A percentile compares a stretch with the other conserved stretches of the same genome.
Evolutionary conservation across 2,888 invertebrate genomes (phyloP).

Genomic region (Dasypogon diadema): DNA sequence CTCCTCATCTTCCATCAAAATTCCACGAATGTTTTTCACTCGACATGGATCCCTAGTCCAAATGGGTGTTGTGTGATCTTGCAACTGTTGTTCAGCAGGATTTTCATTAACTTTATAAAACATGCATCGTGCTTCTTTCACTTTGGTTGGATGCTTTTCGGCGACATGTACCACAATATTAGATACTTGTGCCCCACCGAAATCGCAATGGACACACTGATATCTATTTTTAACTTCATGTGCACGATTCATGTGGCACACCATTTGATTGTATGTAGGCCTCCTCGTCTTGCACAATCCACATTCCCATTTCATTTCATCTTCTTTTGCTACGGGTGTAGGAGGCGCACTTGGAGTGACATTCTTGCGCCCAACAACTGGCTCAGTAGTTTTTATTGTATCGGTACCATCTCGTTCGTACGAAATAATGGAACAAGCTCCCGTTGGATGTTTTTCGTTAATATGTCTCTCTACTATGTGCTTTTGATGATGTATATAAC

Average conservation of each 20-base stretch:
- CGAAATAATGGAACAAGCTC: conserved; percentile 56
- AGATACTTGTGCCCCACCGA: conserved; percentile 71
- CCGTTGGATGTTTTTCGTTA: conserved; percentile 72
- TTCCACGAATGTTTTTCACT: conserved; percentile 73
- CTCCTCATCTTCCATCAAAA: conserved; percentile 72
- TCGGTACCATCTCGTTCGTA: conserved; percentile 44
- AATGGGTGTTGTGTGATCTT: conserved; percentile 66
- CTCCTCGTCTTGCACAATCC: conserved; percentile 60
- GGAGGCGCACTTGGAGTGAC: conserved; percentile 27
- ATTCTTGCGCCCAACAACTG: conserved; percentile 54
- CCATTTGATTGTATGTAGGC: conserved; percentile 57
- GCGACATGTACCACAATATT: conserved; percentile 74
- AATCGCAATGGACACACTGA: conserved; percentile 78
- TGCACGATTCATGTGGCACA: conserved; percentile 55
- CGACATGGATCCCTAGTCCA: conserved; percentile 72
- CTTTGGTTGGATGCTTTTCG: conserved; percentile 71
- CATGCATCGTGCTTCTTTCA: conserved; percentile 55
- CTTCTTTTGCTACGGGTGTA: conserved; percentile 48
- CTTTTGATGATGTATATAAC: conserved; percentile 75
- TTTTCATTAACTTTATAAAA: conserved; percentile 39
- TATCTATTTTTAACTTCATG: conserved; percentile 79
- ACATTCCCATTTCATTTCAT: conserved; percentile 57
- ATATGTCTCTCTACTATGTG: conserved; percentile 77
- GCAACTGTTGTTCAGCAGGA: not conserved
- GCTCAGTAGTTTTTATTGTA: conserved; percentile 53